These are phyloP conservation scores for Idaea dimidiata DNA, from an alignment of 2,888 invertebrate genomes.

Conservation along the genomic window DNA sequence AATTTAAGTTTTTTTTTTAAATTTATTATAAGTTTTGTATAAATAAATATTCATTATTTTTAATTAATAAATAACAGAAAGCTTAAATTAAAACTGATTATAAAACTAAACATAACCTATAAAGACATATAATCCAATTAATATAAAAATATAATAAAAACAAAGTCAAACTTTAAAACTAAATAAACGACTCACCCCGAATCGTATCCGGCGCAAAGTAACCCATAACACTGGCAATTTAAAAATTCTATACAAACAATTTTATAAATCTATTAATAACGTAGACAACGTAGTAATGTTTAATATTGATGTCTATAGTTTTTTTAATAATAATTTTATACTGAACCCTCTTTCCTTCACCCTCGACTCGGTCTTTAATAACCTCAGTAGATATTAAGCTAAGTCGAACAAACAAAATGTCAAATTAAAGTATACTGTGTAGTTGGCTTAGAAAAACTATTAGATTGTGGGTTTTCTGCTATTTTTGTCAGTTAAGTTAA, in stretches of 20 bases:
- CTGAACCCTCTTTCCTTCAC: neutral
- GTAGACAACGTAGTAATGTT: neutral
- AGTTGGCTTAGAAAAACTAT: constrained; percentile 1
- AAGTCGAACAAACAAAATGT: constrained; percentile 36
- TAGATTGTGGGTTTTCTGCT: neutral
- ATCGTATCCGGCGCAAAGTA: no score
- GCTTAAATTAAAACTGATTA: no score
- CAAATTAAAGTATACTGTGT: constrained; percentile 32
- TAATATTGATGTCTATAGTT: neutral
- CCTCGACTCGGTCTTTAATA: neutral
- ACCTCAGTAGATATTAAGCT: neutral
- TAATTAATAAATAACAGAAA: no score
- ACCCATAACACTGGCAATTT: no score
- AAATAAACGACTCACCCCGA: no score
- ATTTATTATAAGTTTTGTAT: no score
- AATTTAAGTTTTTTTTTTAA: no score
- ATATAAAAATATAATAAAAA: no score
- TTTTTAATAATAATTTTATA: neutral
- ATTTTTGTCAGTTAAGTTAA: neutral
- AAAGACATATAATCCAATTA: no score
- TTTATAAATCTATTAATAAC: neutral
- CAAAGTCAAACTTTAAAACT: no score
- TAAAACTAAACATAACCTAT: no score
- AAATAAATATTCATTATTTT: no score
- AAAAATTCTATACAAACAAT: neutral